Conservation (phyloP, 2,888 invertebrate species). For the Acleris holmiana region DNA sequence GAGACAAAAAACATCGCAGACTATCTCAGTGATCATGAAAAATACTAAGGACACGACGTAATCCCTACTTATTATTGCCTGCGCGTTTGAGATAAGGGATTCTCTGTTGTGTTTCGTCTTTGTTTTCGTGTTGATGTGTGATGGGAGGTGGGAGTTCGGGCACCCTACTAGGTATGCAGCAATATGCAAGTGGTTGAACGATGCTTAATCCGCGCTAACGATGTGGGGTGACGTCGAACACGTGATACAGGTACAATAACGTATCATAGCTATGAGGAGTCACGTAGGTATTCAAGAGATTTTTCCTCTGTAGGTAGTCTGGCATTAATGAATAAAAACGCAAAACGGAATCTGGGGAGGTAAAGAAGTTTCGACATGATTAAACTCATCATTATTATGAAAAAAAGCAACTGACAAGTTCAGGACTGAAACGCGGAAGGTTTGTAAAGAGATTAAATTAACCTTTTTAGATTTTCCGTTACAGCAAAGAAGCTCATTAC, state of each 20-base stretch:
- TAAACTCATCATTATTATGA: too few relatives aligned
- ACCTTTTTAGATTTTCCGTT: too few relatives aligned
- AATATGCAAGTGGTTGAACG: slow-evolving; percentile 55
- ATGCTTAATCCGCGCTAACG: slow-evolving; percentile 59
- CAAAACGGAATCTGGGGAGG: neutral
- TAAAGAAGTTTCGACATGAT: neutral
- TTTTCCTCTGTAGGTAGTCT: slow-evolving; percentile 2
- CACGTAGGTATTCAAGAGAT: slow-evolving; percentile 17
- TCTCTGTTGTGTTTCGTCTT: slow-evolving; percentile 37
- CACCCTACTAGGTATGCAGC: slow-evolving; percentile 45
- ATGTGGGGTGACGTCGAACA: slow-evolving; percentile 52
- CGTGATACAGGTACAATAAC: slow-evolving; percentile 16
- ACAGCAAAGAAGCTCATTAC: neutral
- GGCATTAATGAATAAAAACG: neutral
- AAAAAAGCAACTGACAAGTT: too few relatives aligned
- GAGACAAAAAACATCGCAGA: slow-evolving; percentile 8
- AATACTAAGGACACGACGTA: slow-evolving; percentile 22
- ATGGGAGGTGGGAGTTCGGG: slow-evolving; percentile 30
- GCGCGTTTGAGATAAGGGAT: slow-evolving; percentile 45
- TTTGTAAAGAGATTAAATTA: too few relatives aligned
- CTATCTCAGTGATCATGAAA: slow-evolving; percentile 23
- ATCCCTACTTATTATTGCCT: slow-evolving; percentile 35
- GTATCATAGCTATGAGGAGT: slow-evolving; percentile 28
- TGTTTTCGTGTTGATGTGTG: slow-evolving; percentile 33
- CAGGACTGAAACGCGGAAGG: too few relatives aligned